Conservation (phyloP, 2,113 vertebrate genomes). For the Spea bombifrons region DNA sequence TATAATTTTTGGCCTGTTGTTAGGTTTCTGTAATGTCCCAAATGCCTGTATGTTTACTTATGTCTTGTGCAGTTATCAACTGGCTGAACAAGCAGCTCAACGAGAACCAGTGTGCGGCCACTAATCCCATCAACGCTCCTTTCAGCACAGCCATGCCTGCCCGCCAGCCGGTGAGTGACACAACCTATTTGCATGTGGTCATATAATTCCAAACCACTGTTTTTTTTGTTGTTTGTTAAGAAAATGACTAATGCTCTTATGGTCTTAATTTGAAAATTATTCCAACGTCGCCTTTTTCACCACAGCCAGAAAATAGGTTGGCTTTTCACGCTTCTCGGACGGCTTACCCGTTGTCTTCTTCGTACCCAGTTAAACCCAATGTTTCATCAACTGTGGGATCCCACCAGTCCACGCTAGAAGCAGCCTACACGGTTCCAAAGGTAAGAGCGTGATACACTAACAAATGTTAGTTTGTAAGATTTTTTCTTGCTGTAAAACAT, state of each 20-base stretch:
- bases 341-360: slow-evolving; percentile 67
- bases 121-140: slow-evolving; percentile 50
- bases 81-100: slow-evolving; percentile 96
- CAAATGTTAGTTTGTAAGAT: background rate
- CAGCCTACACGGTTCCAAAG: slow-evolving; percentile 58
- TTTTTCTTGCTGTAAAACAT: background rate
- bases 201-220: no score
- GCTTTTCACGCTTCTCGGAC: slow-evolving; percentile 60
- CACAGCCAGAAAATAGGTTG: slow-evolving; percentile 66
- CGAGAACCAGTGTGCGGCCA: slow-evolving; percentile 78
- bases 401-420: slow-evolving; percentile 48
- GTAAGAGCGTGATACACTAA: slow-evolving; percentile 45
- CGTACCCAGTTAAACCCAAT: slow-evolving; percentile 64
- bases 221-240: no score
- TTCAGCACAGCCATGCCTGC: slow-evolving; percentile 62
- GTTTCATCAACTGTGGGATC: slow-evolving; percentile 53
- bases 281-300: background rate
- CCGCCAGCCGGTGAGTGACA: slow-evolving; percentile 59
- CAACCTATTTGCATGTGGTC: background rate
- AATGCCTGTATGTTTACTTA: background rate
- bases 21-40: no score
- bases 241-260: no score
- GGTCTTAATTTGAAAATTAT: no score
- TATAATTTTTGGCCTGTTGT: no score
- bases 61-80: slow-evolving; percentile 73